Conservation (phyloP, 2,888 invertebrate species). For the Ectobius pallidus region DNA sequence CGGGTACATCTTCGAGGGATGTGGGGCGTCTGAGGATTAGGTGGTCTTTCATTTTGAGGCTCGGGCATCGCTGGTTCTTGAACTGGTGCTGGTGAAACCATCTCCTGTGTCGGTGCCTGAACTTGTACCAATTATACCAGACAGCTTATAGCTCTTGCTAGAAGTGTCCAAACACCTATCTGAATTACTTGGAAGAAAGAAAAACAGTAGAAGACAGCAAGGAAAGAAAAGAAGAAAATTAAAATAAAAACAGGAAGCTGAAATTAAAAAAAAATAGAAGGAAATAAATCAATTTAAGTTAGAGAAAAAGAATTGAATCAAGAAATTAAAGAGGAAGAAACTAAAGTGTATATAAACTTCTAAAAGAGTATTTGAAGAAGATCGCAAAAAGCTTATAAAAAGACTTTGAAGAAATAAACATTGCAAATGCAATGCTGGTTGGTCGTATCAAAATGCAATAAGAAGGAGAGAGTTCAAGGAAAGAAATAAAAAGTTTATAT, state of each 20-base stretch:
- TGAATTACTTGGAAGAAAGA: neutral
- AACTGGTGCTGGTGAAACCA: no score
- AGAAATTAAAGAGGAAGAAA: neutral
- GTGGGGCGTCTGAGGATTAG: no score
- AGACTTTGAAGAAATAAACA: neutral
- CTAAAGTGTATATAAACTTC: neutral
- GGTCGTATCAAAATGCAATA: neutral
- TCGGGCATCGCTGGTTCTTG: no score
- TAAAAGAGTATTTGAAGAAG: no score
- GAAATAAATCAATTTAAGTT: no score
- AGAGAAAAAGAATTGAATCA: neutral
- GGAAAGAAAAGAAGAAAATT: neutral
- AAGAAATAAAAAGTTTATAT: neutral
- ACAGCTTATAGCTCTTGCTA: neutral
- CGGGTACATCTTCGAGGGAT: no score
- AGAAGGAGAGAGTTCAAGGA: neutral
- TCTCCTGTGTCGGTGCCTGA: no score
- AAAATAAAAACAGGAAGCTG: neutral
- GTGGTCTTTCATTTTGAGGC: no score
- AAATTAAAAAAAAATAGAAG: no score
- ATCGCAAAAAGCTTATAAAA: neutral
- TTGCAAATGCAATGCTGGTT: neutral
- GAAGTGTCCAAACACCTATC: neutral
- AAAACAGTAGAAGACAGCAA: no score
- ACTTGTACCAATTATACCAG: slow-evolving; percentile 4